Base-by-base conservation (phyloP, 2,888 invertebrate genomes). In the Notocelia uddmanniana region DNA sequence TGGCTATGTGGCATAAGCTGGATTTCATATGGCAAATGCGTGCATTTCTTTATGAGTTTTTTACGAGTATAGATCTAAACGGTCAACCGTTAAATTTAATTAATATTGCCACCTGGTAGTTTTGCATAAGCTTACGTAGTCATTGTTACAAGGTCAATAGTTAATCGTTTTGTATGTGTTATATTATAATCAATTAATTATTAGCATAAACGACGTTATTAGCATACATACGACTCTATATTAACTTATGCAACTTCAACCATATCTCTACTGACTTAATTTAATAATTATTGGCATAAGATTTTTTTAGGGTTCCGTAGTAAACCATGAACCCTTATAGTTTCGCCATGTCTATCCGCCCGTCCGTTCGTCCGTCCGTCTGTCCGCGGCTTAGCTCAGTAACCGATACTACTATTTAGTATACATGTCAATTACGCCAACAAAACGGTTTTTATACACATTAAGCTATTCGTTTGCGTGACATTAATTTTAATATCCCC, bases 161-260 rank as follows among this genome's bases (percentile, higher is more conserved):
- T 60, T 72, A 67, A 72, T 50, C 60, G 67, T 62, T 72, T 66
- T 1, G 45, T 23, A 54, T 60, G n/a, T 60, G 41, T 41, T 71
- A 34, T 60, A 67, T 71, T 60, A 23, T 50, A 64, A 67, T 48
- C 67, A 55, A 67, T 72, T 23, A 45, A 23, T 26, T 19, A 71
- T 60, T 67, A 66, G 55, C 54, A 60, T 67, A 55, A 60, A 19
- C 26, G 45, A 21, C 6, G 34, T 55, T 69, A 69, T 69, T 54
- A 57, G 41, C 69, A 26, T 54, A 26, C 62, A 55, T n/a, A 2
- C 26, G n/a, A 11, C 21, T 34, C 21, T 34, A 55, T 55, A 37
- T 13, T 57, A 45, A n/a, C 34, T 26, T 66, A 55, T 55, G 55
- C 41, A 55, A 54, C 45, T 55, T 64, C n/a, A 55, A 26, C 66